Conservation (phyloP, 2,888 invertebrate species). For the Phlogophora meticulosa region DNA sequence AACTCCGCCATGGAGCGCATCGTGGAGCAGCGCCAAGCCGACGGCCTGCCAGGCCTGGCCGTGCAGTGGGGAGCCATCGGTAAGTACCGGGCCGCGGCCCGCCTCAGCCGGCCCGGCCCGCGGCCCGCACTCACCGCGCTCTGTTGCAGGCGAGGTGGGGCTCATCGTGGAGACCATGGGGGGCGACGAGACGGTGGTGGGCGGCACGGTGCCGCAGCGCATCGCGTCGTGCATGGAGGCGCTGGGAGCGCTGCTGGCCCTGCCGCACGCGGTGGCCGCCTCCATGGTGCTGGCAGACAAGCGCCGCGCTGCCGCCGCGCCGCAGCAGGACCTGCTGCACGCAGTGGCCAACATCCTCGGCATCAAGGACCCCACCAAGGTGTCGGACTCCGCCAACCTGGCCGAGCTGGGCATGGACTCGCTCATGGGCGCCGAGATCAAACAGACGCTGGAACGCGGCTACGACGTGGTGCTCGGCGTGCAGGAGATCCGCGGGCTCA, state of each 20-base stretch:
- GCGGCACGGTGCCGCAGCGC: constrained; percentile 98
- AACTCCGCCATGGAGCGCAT: constrained; percentile 99
- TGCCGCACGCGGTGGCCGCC: constrained; percentile 95
- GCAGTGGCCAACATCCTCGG: constrained; percentile 97
- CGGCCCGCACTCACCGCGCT: too few species aligned
- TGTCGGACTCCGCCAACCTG: constrained; percentile 94
- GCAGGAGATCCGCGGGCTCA: constrained; percentile 97
- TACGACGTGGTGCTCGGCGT: constrained; percentile 97
- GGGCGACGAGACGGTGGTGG: constrained; percentile 97
- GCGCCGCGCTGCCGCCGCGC: constrained; percentile 91
- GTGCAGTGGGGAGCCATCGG: constrained; percentile 99
- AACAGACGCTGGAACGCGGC: constrained; percentile 97
- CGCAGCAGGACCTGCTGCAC: constrained; percentile 92
- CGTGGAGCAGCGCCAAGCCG: constrained; percentile 95
- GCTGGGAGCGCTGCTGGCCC: constrained; percentile 97
- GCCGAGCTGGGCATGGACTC: constrained; percentile 99
- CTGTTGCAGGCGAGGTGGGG: constrained; percentile 99
- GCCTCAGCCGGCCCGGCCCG: too few species aligned
- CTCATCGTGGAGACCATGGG: constrained; percentile 97
- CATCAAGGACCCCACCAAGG: constrained; percentile 95
- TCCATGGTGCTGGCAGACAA: constrained; percentile 97
- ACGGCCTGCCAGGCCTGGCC: constrained; percentile 96
- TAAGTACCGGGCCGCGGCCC: too few species aligned
- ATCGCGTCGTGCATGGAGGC: constrained; percentile 97
- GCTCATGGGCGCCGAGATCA: constrained; percentile 99